Percentiles rank a stretch among this genome's conserved stretches.
Evolutionary conservation across 2,797 vertebrate species (phyloP).

Genomic region (Parambassis ranga): DNA sequence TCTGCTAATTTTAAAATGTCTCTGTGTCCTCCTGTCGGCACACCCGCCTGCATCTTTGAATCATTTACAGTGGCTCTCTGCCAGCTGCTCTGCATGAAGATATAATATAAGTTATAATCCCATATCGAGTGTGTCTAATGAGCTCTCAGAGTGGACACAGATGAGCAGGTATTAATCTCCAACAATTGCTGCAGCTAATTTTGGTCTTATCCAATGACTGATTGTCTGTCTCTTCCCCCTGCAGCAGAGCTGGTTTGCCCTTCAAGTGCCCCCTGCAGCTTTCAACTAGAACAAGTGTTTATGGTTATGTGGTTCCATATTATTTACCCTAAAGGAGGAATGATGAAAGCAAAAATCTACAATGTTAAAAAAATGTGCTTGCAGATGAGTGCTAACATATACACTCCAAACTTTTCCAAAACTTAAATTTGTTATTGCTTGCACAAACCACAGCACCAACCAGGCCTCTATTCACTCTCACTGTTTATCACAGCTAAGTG

Average conservation of each 20-base stretch:
- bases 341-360: neutral
- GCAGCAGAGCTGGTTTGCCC: conserved; percentile 16
- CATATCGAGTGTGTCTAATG: conserved; percentile 24
- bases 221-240: conserved; percentile 20
- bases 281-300: neutral
- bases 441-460: too few species aligned
- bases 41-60: neutral
- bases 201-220: conserved; percentile 31
- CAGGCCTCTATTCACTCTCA: neutral
- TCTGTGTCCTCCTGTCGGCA: neutral
- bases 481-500: neutral
- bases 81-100: neutral
- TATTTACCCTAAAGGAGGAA: neutral
- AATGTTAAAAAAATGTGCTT: neutral
- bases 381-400: neutral
- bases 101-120: neutral
- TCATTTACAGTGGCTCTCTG: neutral
- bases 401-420: neutral
- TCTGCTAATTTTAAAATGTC: neutral
- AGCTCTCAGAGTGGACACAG: conserved; percentile 42
- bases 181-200: conserved; percentile 13
- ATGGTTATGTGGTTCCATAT: neutral
- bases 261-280: neutral
- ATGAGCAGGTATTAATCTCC: conserved; percentile 59
- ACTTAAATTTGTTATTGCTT: neutral